Evolutionary conservation across 2,797 vertebrate species (phyloP).

Genomic region (Neoniphon sammara): DNA sequence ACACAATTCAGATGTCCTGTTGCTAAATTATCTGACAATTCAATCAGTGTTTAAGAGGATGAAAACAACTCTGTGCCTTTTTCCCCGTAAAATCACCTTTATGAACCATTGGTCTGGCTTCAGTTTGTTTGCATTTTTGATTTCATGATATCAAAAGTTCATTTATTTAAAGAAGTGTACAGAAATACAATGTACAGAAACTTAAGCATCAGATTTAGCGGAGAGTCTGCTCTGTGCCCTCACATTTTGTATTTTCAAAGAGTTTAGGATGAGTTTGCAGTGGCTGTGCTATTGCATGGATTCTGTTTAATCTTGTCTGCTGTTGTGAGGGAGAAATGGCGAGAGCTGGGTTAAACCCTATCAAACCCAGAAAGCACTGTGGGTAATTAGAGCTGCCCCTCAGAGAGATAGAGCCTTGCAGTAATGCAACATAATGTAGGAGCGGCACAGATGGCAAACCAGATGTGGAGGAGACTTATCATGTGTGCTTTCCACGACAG

Average conservation of each 20-base stretch:
- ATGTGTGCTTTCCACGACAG: conserved; percentile 45
- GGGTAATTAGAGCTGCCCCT: not conserved
- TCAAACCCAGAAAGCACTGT: not conserved
- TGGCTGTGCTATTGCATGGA: not conserved
- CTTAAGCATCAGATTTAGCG: too few relatives aligned
- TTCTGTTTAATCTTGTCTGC: not conserved
- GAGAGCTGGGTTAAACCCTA: not conserved
- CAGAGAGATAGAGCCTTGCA: not conserved
- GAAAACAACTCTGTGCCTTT: not conserved
- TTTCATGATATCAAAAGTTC: too few relatives aligned
- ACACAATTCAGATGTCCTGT: not conserved
- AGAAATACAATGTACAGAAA: not conserved
- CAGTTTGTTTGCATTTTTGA: too few relatives aligned
- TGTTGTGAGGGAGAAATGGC: conserved; percentile 3
- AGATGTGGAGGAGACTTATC: conserved; percentile 67
- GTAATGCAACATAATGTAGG: conserved; percentile 39
- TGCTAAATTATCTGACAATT: not conserved
- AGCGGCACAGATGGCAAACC: conserved; percentile 71
- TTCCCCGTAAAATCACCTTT: not conserved
- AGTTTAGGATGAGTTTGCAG: not conserved
- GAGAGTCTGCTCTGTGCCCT: too few relatives aligned
- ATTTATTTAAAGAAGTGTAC: too few relatives aligned
- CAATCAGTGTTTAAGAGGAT: not conserved
- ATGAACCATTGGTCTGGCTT: too few relatives aligned
- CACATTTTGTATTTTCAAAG: too few relatives aligned